A percentile compares a stretch with the other conserved stretches of the same genome.
These are phyloP conservation scores for Daphoenositta chrysoptera DNA, from an alignment of 2,113 vertebrate genomes.

Conservation along the genomic window DNA sequence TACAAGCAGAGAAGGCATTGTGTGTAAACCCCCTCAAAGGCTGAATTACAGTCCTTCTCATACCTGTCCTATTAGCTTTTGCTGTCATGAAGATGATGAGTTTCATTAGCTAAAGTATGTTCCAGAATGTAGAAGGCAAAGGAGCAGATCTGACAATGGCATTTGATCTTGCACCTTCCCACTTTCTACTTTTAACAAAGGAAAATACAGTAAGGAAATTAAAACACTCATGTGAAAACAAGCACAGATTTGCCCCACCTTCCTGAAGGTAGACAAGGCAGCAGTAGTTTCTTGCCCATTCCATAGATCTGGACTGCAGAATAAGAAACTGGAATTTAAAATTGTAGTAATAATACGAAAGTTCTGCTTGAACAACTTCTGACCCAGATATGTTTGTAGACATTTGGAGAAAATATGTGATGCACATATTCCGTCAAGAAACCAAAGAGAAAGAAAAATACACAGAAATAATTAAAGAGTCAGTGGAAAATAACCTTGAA, in stretches of 20 bases:
- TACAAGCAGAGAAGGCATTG: not conserved
- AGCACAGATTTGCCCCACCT: not conserved
- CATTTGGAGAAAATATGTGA: not conserved
- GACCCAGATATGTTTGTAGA: not conserved
- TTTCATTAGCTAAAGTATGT: not conserved
- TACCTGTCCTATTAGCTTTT: not conserved
- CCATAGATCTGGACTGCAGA: not conserved
- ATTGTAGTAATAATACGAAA: rapidly evolving
- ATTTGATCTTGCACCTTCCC: not conserved
- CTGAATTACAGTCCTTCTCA: not conserved
- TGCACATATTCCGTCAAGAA: not conserved
- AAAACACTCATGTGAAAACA: not conserved
- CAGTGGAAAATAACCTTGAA: not conserved
- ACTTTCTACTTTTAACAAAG: not conserved
- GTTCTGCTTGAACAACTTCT: not conserved
- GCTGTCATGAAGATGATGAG: not conserved
- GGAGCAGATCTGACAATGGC: not conserved
- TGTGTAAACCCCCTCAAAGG: not conserved
- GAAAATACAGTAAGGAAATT: not conserved
- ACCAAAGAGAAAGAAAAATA: not conserved
- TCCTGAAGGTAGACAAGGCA: not conserved
- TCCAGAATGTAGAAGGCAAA: not conserved
- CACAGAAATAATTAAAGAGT: not conserved
- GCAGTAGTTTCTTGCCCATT: not conserved
- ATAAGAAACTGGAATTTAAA: not conserved